A percentile compares a stretch with the other conserved stretches of the same genome.
Conservation (phyloP, 1,140 invertebrate species). For the Limonius californicus region DNA sequence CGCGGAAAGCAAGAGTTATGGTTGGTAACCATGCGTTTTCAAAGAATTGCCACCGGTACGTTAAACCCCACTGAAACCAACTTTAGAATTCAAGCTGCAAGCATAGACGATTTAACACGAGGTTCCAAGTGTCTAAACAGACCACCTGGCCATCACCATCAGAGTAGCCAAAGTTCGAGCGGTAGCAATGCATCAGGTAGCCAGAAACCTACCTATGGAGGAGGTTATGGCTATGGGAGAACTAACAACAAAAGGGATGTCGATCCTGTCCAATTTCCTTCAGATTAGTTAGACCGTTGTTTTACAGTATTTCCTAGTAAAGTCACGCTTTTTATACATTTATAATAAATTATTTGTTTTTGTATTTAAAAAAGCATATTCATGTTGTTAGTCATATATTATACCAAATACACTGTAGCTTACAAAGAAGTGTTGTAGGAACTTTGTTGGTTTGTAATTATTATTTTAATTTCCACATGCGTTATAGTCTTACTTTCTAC, state of each 20-base stretch:
- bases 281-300: background rate
- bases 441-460: no score
- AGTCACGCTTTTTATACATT: no score
- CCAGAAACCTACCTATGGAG: background rate
- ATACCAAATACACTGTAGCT: no score
- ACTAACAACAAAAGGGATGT: background rate
- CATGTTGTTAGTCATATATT: no score
- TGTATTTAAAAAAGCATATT: no score
- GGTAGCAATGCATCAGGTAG: background rate
- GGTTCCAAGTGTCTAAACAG: constrained; percentile 43
- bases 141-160: constrained; percentile 12
- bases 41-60: constrained; percentile 59
- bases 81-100: constrained; percentile 60
- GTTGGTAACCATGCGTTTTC: constrained; percentile 63
- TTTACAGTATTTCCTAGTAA: no score
- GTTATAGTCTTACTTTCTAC: no score
- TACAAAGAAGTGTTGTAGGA: no score
- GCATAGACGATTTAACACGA: constrained; percentile 49
- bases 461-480: no score
- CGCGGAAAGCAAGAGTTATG: constrained; percentile 63
- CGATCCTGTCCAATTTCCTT: background rate
- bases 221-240: constrained; percentile 1
- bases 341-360: no score
- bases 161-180: background rate
- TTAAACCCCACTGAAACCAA: constrained; percentile 57